Evolutionary conservation across 2,888 invertebrate species (phyloP).

Genomic region (Monopis laevigella): DNA sequence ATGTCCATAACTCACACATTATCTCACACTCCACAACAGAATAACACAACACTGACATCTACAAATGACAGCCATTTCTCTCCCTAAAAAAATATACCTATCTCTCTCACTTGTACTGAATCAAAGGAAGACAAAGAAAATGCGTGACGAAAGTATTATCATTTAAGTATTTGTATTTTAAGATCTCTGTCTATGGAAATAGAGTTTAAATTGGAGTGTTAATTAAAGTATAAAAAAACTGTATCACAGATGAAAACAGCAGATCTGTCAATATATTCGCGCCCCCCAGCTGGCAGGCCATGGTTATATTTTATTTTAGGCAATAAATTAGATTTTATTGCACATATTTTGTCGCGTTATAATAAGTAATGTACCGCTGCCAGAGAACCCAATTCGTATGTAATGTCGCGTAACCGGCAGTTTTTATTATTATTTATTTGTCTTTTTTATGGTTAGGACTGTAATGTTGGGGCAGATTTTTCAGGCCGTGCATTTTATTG

Average conservation of each 20-base stretch:
- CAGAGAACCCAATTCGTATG: slow-evolving; percentile 27
- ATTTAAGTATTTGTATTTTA: no score
- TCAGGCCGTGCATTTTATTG: slow-evolving; percentile 4
- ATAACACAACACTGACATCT: slow-evolving; percentile 61
- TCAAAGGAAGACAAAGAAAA: slow-evolving; percentile 1
- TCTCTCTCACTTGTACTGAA: background rate
- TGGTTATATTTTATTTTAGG: slow-evolving; percentile 61
- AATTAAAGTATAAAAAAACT: no score
- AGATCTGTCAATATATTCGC: slow-evolving; percentile 60
- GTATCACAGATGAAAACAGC: background rate
- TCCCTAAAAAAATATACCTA: slow-evolving; percentile 23
- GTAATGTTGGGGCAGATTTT: slow-evolving; percentile 6
- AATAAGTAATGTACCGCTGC: slow-evolving; percentile 65
- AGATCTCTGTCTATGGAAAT: no score
- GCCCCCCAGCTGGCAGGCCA: slow-evolving; percentile 15
- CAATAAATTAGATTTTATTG: slow-evolving; percentile 68
- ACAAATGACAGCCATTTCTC: slow-evolving; percentile 65
- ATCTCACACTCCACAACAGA: slow-evolving; percentile 62
- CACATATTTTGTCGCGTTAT: slow-evolving; percentile 70
- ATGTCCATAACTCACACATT: slow-evolving; percentile 59
- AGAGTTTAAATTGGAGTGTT: no score
- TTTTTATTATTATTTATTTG: slow-evolving; percentile 50
- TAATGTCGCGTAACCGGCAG: slow-evolving; percentile 52
- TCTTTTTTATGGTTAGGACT: slow-evolving; percentile 36
- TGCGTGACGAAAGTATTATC: no score